phyloP scores from a whole-genome alignment of 1,140 invertebrate genomes.

The Yoshiicerus persimilis region DNA sequence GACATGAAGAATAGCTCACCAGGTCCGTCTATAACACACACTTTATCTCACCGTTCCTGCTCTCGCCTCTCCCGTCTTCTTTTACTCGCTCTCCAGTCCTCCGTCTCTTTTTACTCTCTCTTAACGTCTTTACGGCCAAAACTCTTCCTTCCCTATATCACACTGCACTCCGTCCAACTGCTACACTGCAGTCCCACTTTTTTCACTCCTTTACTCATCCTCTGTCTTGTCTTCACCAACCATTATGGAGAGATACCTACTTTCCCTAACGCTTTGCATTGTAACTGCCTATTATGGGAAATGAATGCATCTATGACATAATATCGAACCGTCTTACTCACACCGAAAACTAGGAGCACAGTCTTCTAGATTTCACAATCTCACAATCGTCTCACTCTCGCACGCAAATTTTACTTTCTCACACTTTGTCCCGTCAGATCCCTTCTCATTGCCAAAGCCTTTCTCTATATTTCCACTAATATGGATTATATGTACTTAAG shows the following conservation, averaged over 20 bases:
- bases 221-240: background rate
- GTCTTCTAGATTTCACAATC: too few relatives aligned
- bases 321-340: too few relatives aligned
- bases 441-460: background rate
- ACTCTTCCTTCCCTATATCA: slow-evolving; percentile 13
- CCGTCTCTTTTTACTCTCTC: background rate
- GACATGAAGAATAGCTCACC: background rate
- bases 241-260: background rate
- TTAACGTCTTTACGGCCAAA: background rate
- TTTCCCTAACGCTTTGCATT: too few relatives aligned
- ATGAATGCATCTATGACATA: background rate
- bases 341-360: background rate
- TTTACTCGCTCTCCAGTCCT: background rate
- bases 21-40: background rate
- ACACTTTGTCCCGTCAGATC: too few relatives aligned
- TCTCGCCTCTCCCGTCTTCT: background rate
- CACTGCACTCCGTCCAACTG: too few relatives aligned
- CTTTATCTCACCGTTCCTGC: background rate
- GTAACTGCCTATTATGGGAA: background rate
- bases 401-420: background rate
- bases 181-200: background rate
- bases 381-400: background rate
- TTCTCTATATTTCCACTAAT: too few relatives aligned
- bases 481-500: too few relatives aligned
- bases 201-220: background rate